Base-by-base conservation (phyloP, 2,888 invertebrate genomes). In the Melieria picta region DNA sequence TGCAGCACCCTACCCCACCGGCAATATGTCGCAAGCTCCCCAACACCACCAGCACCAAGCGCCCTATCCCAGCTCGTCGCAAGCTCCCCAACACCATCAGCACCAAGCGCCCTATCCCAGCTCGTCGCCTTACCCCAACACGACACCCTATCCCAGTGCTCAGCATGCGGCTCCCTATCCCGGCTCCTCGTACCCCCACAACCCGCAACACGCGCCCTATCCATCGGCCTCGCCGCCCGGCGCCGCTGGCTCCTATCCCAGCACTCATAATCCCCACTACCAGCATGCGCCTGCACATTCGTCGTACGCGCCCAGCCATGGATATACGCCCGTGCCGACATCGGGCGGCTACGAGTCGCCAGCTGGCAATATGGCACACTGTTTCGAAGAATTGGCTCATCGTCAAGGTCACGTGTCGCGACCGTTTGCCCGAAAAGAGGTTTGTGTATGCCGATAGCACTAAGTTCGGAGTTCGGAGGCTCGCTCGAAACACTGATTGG, bases 371-470 rank as follows among this genome's bases (percentile, higher is more conserved):
- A 80, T 81, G 71, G 82, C 81, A 63, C 77, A 80, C 65, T 83
- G 82, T 71, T 82, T 82, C 69, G 78, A 79, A 66, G 82, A 83
- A 78, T 79, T 82, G 80, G 79, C 77, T 75, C 79, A 80, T 76
- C 80, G 77, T 45, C 80, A 81, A 71, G 80, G 79, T 42, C 69
- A 78, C 13, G 60, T 42, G 42, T 61, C 74, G 65, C 76, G 76
- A 79, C 73, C 72, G 74, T 72, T 78, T 78, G 78, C 77, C 74
- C 79, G 78, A 67, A 83, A 79, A 81, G 84, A 84, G 84, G 84
- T 86, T 85, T 81, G 85, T 85, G 78, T 79, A 75, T 61, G 75
- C 30, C 30, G 30, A 30, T 30, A 30, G 30, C 30, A 30, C 30
- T 30, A 30, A 30, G 30, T 30, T 30, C 30, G 30, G 3, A 30